Percentiles rank a stretch among this genome's conserved stretches.
Evolutionary conservation across 2,797 vertebrate genomes (phyloP).

Genomic region (Carcharodon carcharias): DNA sequence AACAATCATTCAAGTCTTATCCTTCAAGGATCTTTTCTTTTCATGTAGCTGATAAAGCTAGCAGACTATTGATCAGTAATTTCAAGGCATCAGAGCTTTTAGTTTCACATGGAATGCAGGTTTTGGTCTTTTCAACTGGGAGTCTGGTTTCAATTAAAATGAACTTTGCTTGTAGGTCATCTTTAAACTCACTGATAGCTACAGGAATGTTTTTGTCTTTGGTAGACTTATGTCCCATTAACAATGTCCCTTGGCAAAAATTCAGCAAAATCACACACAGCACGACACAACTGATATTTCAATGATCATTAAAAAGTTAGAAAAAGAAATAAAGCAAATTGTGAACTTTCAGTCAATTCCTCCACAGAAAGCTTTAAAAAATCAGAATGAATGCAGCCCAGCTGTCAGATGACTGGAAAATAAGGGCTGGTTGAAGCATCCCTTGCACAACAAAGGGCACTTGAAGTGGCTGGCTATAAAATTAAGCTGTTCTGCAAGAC

Average conservation of each 20-base stretch:
- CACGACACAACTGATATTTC: neutral
- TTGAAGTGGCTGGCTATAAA: neutral
- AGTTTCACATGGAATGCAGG: neutral
- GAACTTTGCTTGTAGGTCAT: conserved; percentile 18
- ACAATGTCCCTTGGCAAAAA: neutral
- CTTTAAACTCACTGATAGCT: neutral
- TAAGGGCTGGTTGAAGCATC: neutral
- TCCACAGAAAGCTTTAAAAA: neutral
- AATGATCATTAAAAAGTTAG: neutral
- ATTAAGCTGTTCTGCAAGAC: neutral
- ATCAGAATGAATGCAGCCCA: neutral
- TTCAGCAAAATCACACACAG: neutral
- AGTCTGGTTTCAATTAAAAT: conserved; percentile 32
- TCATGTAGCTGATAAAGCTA: neutral
- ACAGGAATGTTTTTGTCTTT: conserved; percentile 28
- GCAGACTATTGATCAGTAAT: neutral
- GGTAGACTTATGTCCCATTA: neutral
- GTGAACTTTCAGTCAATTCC: neutral
- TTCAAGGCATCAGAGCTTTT: neutral
- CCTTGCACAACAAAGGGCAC: neutral
- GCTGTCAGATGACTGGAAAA: neutral
- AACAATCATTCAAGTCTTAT: neutral
- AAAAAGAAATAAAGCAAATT: neutral
- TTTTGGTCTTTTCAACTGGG: conserved; percentile 11
- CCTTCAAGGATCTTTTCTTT: neutral